Percentiles rank a stretch among this genome's conserved stretches.
These are phyloP conservation scores for Ceratosolen fusciceps DNA, from an alignment of 1,140 invertebrate genomes.

Conservation along the genomic window DNA sequence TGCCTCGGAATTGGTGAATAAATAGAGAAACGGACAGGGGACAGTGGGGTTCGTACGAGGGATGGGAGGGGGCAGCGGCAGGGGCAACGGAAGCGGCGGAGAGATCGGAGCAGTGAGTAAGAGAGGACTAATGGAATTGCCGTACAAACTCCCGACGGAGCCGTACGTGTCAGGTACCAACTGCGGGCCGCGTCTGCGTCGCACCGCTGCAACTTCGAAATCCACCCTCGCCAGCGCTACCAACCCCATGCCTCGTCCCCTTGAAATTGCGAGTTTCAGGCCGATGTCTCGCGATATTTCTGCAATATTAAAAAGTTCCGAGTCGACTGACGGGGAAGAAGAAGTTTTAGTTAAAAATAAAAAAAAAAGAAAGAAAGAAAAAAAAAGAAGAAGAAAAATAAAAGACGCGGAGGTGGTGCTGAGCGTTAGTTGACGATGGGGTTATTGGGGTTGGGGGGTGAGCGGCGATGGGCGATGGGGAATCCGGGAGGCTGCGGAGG, in stretches of 20 bases:
- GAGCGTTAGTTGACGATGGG: too few relatives aligned
- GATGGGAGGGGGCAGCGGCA: too few relatives aligned
- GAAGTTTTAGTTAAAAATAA: too few relatives aligned
- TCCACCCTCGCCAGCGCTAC: neutral
- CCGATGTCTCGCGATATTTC: neutral
- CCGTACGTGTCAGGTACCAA: neutral
- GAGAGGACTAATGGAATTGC: slow-evolving; percentile 24
- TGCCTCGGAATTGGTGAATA: neutral
- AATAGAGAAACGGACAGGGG: neutral
- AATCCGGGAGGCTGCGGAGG: neutral
- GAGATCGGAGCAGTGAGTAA: neutral
- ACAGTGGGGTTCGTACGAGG: too few relatives aligned
- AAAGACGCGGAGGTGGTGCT: too few relatives aligned
- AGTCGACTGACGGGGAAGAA: neutral
- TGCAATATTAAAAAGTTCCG: slow-evolving; percentile 35
- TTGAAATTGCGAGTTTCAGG: slow-evolving; percentile 11
- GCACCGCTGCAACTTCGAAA: slow-evolving; percentile 18
- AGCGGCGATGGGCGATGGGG: too few relatives aligned
- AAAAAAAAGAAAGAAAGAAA: neutral
- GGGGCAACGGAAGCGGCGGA: too few relatives aligned
- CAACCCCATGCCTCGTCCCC: neutral
- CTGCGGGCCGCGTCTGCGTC: neutral
- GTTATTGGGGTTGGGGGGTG: neutral
- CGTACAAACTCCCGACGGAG: slow-evolving; percentile 5
- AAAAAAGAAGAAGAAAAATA: too few relatives aligned